A percentile compares a stretch with the other conserved stretches of the same genome.
Conservation (phyloP, 2,888 invertebrate genomes). For the Hypolimnas misippus region DNA sequence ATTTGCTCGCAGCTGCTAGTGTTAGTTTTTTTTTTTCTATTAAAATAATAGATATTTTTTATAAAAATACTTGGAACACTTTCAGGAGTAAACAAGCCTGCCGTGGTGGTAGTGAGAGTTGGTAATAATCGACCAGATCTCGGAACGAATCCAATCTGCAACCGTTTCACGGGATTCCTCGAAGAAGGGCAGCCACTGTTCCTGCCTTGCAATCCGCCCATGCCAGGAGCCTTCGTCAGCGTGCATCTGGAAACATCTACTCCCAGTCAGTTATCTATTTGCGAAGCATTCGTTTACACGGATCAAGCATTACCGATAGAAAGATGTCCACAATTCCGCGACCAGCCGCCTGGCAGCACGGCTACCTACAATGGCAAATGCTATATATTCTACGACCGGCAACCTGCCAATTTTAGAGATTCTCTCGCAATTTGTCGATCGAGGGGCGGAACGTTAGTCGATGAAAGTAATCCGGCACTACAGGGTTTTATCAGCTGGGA, state of each 20-base stretch:
- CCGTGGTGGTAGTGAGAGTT: slow-evolving; percentile 94
- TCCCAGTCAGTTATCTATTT: slow-evolving; percentile 92
- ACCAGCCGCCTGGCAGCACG: slow-evolving; percentile 95
- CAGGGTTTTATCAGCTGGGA: slow-evolving; percentile 98
- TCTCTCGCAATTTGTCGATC: slow-evolving; percentile 91
- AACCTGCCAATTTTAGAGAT: slow-evolving; percentile 91
- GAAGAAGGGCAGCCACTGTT: slow-evolving; percentile 96
- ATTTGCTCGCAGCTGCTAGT: too few relatives aligned
- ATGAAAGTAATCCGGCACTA: slow-evolving; percentile 96
- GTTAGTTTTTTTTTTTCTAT: too few relatives aligned
- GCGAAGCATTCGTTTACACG: slow-evolving; percentile 97
- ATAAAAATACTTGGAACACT: neutral
- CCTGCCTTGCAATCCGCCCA: slow-evolving; percentile 96
- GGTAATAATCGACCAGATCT: slow-evolving; percentile 96
- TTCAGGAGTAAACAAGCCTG: slow-evolving; percentile 89
- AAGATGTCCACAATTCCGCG: slow-evolving; percentile 95
- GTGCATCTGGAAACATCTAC: slow-evolving; percentile 92
- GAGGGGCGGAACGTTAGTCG: slow-evolving; percentile 93
- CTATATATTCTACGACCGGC: slow-evolving; percentile 95
- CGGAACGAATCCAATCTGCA: slow-evolving; percentile 96
- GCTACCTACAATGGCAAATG: slow-evolving; percentile 98
- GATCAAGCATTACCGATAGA: slow-evolving; percentile 95
- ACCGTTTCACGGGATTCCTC: slow-evolving; percentile 92
- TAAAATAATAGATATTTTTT: too few relatives aligned
- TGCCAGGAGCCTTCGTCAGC: slow-evolving; percentile 97